phyloP scores from a whole-genome alignment of 2,113 vertebrate genomes.

The Origma solitaria region DNA sequence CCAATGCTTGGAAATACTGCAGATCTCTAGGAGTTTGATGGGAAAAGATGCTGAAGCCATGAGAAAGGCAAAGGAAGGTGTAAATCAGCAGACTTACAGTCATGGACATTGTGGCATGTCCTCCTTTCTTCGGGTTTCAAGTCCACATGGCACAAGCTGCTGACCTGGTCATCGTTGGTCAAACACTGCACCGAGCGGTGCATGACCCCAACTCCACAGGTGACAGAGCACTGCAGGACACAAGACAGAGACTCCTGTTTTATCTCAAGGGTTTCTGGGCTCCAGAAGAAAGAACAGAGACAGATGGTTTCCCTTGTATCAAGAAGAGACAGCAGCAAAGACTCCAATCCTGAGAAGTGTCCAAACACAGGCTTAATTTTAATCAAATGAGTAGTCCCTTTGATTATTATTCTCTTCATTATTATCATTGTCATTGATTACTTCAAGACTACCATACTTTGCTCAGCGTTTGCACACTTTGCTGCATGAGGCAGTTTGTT shows the following conservation, averaged over 20 bases:
- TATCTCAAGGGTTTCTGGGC: neutral
- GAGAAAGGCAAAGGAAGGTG: neutral
- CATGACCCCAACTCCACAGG: slow-evolving; percentile 86
- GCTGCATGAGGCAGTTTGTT: neutral
- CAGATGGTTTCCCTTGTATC: neutral
- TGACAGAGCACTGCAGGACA: slow-evolving; percentile 83
- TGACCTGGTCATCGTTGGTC: slow-evolving; percentile 75
- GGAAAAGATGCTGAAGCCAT: neutral
- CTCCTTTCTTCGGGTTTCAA: slow-evolving; percentile 80
- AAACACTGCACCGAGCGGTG: slow-evolving; percentile 87
- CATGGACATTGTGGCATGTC: slow-evolving; percentile 77
- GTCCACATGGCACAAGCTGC: slow-evolving; percentile 70
- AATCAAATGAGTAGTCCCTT: neutral
- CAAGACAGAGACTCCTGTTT: neutral
- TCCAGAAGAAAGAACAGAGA: neutral
- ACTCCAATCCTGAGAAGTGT: neutral
- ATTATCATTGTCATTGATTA: neutral
- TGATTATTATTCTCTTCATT: neutral
- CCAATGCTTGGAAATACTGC: neutral
- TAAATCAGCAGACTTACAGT: slow-evolving; percentile 79
- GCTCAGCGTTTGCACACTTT: neutral
- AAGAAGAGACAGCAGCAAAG: neutral
- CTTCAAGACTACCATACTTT: neutral
- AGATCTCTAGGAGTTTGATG: neutral
- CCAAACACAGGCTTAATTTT: neutral